These are phyloP conservation scores for Suillia variegata DNA, from an alignment of 2,888 invertebrate species.

Conservation along the genomic window DNA sequence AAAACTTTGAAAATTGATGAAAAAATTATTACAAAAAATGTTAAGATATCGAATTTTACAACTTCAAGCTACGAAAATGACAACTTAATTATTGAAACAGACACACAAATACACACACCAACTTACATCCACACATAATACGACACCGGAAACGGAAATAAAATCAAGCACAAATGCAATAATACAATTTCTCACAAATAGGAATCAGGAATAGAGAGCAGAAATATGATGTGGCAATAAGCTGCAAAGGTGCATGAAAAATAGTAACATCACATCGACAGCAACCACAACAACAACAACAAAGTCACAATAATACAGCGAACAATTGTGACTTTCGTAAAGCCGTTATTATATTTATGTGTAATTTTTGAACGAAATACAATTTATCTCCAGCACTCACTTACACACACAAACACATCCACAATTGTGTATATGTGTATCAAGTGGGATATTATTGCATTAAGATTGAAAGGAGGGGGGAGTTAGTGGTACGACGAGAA, in stretches of 20 bases:
- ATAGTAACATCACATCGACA: neutral
- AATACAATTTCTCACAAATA: slow-evolving; percentile 45
- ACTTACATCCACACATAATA: neutral
- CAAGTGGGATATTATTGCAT: neutral
- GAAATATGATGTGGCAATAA: neutral
- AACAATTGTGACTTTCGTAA: slow-evolving; percentile 51
- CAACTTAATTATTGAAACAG: neutral
- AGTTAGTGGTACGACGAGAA: neutral
- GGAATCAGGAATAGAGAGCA: neutral
- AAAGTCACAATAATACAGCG: slow-evolving; percentile 20
- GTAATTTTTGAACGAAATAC: slow-evolving; percentile 34
- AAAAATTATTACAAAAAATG: no score
- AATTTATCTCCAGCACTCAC: neutral
- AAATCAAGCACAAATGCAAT: slow-evolving; percentile 52
- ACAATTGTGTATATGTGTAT: neutral
- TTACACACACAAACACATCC: no score
- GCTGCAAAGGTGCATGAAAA: neutral
- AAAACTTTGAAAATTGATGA: no score
- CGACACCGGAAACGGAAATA: slow-evolving; percentile 36
- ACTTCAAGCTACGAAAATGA: no score
- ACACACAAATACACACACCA: neutral
- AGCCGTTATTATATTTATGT: slow-evolving; percentile 48
- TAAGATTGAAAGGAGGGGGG: neutral
- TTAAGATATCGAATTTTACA: no score
- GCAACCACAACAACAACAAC: neutral